These are phyloP conservation scores for Eremophila alpestris DNA, from an alignment of 2,797 vertebrate species.

Conservation along the genomic window DNA sequence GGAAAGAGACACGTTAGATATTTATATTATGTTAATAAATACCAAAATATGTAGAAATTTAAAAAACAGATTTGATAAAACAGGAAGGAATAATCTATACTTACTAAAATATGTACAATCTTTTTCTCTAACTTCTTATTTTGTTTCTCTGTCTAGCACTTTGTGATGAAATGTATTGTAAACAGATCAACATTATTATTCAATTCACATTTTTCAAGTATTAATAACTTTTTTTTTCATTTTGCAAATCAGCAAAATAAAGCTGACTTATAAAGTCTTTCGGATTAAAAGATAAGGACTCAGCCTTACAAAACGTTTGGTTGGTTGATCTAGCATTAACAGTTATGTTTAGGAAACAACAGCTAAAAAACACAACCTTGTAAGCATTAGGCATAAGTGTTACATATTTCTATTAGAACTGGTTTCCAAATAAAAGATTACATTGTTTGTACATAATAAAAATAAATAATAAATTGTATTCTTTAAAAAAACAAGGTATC, in stretches of 20 bases:
- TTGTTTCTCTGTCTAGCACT: conserved; percentile 5
- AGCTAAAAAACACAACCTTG: conserved; percentile 18
- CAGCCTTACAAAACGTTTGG: conserved; percentile 48
- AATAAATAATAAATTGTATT: background rate
- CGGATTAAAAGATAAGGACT: conserved; percentile 4
- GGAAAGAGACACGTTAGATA: background rate
- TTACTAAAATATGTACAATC: background rate
- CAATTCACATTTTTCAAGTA: conserved; percentile 29
- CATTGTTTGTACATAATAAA: background rate
- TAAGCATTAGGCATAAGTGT: conserved; percentile 6
- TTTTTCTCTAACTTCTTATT: background rate
- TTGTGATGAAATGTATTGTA: conserved; percentile 4
- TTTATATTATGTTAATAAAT: background rate
- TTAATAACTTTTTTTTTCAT: background rate
- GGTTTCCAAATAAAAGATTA: conserved; percentile 24
- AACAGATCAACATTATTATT: conserved; percentile 47
- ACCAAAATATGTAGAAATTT: background rate
- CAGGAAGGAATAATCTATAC: background rate
- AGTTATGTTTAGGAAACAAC: conserved; percentile 30
- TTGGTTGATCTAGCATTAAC: conserved; percentile 2
- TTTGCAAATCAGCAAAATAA: conserved; percentile 45
- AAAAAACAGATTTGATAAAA: background rate
- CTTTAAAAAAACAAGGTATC: background rate
- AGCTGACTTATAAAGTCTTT: conserved; percentile 6
- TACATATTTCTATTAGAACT: conserved; percentile 33